Base-by-base conservation (phyloP, 2,113 vertebrate genomes). In the Mormyrus iriodes region DNA sequence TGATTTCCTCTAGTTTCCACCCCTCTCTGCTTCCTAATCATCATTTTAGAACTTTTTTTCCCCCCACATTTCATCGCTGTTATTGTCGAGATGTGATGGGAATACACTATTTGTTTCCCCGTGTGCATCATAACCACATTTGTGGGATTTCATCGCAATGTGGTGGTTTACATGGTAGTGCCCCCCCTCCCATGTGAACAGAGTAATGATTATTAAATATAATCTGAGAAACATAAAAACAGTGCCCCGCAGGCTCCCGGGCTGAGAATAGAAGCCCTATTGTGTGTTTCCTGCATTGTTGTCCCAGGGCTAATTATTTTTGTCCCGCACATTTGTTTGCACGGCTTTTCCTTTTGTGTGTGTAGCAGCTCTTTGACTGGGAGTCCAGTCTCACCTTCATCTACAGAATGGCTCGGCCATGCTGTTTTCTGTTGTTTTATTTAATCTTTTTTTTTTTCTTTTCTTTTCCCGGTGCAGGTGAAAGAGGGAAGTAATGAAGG, bases 261-360 rank as follows among this genome's bases (percentile, higher is more conserved):
- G 31, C 51, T 1, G 49, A 53, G 27, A 35, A 53, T 19, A 39
- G n/a, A 6, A 53, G 46, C 13, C 6, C 49, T 49, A 53, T 53
- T 42, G 86, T 87, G 86, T n/a, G 6, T 17, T 61, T 8, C 8
- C 24, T 12, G 31, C 35, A 31, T 44, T 65, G 93, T 92, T 95
- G 94, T 95, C 94, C 89, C 91, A 91, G 94, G 94, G 94, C 95
- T 95, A 95, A 96, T 96, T 96, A 96, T 94, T 92, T 93, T 93
- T 91, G 90, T 94, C 94, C 94, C 92, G 92, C 93, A 93, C 91
- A 94, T 93, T 86, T 92, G 88, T 90, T 91, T 91, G 92, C 90
- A 89, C 9, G 42, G 55, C 35, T 4, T 61, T 48, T 19, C 88
- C 93, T 92, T 91, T 92, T 92, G 93, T 93, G 92, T 90, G 93